These are phyloP conservation scores for Tholera decimalis DNA, from an alignment of 2,888 invertebrate genomes.

Conservation along the genomic window DNA sequence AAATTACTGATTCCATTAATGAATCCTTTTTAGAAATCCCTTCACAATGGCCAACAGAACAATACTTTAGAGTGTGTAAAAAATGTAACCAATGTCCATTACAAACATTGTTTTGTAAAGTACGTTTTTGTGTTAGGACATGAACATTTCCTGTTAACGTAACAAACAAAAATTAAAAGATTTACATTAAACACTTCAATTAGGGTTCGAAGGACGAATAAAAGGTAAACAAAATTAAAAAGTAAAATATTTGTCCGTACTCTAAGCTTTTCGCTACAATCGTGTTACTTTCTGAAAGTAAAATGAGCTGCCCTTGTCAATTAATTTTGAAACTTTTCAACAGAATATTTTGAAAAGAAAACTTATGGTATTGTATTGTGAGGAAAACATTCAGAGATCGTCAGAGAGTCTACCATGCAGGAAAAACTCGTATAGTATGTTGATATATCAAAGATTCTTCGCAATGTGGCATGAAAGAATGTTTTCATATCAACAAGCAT, in stretches of 20 bases:
- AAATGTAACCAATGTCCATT: neutral
- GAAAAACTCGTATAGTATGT: neutral
- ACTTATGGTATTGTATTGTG: neutral
- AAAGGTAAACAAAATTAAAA: constrained; percentile 35
- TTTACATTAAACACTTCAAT: constrained; percentile 12
- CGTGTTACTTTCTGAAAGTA: constrained; percentile 6
- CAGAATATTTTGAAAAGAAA: neutral
- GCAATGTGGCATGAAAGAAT: neutral
- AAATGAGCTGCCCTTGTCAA: constrained; percentile 10
- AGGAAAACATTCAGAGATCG: neutral
- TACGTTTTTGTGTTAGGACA: constrained; percentile 5
- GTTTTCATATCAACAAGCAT: constrained; percentile 8
- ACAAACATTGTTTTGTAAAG: constrained; percentile 4
- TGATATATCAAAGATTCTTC: constrained; percentile 8
- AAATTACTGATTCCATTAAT: too few species aligned
- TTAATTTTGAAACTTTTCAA: constrained; percentile 14
- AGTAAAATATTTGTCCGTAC: constrained; percentile 10
- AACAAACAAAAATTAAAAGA: constrained; percentile 31
- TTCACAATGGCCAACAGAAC: neutral
- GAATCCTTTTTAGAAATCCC: neutral
- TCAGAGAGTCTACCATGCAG: neutral
- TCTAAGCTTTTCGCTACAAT: constrained; percentile 9
- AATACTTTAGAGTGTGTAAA: neutral
- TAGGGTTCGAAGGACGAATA: constrained; percentile 13
- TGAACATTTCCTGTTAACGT: neutral